Percentiles rank a stretch among this genome's conserved stretches.
phyloP scores from a whole-genome alignment of 2,113 vertebrate species.

The Cyanoramphus novaezelandiae region DNA sequence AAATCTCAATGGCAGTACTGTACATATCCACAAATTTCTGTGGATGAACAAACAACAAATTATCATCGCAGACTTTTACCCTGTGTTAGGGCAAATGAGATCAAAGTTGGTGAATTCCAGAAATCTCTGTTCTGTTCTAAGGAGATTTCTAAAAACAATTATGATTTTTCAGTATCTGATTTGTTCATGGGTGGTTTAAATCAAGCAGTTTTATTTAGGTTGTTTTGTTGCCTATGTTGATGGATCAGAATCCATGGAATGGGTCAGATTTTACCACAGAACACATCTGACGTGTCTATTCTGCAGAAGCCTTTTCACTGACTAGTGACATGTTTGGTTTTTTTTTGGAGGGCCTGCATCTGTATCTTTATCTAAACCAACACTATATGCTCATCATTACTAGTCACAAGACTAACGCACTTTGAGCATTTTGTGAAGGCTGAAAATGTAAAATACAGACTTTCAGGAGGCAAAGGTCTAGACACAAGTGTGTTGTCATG shows the following conservation, averaged over 20 bases:
- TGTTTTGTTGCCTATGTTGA: background rate
- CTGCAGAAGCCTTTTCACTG: background rate
- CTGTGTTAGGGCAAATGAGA: background rate
- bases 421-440: background rate
- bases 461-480: background rate
- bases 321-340: background rate
- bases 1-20: background rate
- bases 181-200: background rate
- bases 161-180: background rate
- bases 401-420: too few species aligned
- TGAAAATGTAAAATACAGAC: background rate
- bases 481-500: accelerated
- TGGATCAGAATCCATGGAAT: background rate
- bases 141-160: background rate
- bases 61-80: background rate
- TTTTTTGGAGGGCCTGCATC: background rate
- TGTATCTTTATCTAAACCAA: background rate
- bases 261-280: background rate
- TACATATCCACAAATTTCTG: background rate
- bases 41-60: background rate
- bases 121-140: background rate
- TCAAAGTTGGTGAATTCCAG: background rate
- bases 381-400: background rate
- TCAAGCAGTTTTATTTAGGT: background rate
- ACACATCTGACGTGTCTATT: background rate